A percentile compares a stretch with the other conserved stretches of the same genome.
phyloP scores from a whole-genome alignment of 2,888 invertebrate genomes.

The Euplexia lucipara region DNA sequence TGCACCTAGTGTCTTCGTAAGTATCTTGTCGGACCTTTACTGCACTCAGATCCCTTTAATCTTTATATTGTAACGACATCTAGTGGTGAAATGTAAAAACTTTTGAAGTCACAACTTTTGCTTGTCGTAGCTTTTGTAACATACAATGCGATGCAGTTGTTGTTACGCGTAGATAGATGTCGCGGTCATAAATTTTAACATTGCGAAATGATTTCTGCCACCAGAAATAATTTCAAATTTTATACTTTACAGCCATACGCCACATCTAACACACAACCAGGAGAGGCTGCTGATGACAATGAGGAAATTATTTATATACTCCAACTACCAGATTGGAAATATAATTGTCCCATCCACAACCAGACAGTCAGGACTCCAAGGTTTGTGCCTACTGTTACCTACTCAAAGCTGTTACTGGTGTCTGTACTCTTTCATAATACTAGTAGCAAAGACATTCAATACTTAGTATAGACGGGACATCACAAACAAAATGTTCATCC shows the following conservation, averaged over 20 bases:
- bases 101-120: neutral
- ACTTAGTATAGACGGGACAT: no score
- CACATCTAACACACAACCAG: slow-evolving; percentile 71
- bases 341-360: slow-evolving; percentile 82
- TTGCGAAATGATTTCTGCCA: no score
- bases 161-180: slow-evolving; percentile 18
- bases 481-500: no score
- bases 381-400: slow-evolving; percentile 67
- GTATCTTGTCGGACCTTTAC: slow-evolving; percentile 57
- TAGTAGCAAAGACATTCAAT: no score
- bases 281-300: slow-evolving; percentile 76
- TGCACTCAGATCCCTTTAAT: no score
- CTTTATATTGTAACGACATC: slow-evolving; percentile 32
- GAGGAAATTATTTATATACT: slow-evolving; percentile 87
- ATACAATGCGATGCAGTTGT: neutral
- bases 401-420: no score
- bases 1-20: slow-evolving; percentile 86
- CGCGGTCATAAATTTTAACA: neutral
- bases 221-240: neutral
- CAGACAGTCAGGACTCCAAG: slow-evolving; percentile 83
- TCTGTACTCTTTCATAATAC: no score
- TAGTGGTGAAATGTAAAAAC: neutral
- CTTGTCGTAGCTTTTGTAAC: neutral
- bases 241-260: slow-evolving; percentile 77
- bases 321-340: slow-evolving; percentile 86